phyloP scores from a whole-genome alignment of 2,797 vertebrate genomes.

The Microcaecilia unicolor region DNA sequence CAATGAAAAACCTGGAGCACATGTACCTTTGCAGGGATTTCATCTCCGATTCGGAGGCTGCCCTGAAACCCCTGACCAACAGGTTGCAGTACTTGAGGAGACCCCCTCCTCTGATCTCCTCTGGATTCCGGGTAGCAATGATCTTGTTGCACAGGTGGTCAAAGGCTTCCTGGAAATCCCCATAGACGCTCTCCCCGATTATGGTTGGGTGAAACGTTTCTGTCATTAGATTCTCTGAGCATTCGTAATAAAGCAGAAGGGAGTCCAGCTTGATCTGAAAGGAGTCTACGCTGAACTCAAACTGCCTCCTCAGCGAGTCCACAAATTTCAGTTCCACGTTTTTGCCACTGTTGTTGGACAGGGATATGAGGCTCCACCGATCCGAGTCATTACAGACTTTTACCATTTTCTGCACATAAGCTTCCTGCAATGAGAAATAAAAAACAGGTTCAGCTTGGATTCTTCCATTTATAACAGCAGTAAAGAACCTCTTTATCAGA shows the following conservation, averaged over 20 bases:
- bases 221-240: slow-evolving; percentile 94
- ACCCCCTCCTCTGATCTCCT: slow-evolving; percentile 93
- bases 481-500: no score
- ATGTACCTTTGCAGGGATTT: slow-evolving; percentile 97
- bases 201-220: slow-evolving; percentile 95
- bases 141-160: slow-evolving; percentile 91
- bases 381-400: slow-evolving; percentile 97
- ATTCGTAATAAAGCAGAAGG: slow-evolving; percentile 94
- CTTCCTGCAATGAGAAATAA: slow-evolving; percentile 70
- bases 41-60: slow-evolving; percentile 86
- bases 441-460: no score
- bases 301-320: slow-evolving; percentile 93
- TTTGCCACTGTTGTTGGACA: slow-evolving; percentile 97
- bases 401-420: slow-evolving; percentile 99
- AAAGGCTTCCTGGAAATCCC: slow-evolving; percentile 85
- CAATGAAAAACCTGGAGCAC: slow-evolving; percentile 98
- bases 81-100: slow-evolving; percentile 98
- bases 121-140: slow-evolving; percentile 92
- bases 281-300: slow-evolving; percentile 97
- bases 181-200: slow-evolving; percentile 92
- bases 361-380: slow-evolving; percentile 96
- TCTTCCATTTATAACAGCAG: no score
- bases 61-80: slow-evolving; percentile 87
- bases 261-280: slow-evolving; percentile 98
- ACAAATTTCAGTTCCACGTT: slow-evolving; percentile 98